Evolutionary conservation across 1,140 invertebrate genomes (phyloP), one percentile per base, ranked within the genome.

Genomic region (Ganaspis sp.): DNA sequence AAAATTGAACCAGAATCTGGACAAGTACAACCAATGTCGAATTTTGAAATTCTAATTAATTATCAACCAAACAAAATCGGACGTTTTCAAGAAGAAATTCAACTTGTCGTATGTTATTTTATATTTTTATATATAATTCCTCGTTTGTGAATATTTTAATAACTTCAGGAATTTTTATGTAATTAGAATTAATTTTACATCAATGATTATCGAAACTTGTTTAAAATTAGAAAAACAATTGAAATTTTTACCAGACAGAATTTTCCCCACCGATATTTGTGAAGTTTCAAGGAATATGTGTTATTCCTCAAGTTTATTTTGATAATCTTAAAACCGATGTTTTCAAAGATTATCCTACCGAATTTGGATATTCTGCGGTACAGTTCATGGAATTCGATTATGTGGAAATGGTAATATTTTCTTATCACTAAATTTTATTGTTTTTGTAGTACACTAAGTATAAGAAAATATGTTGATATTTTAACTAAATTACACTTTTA

Each of bases 221-320:
- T 45, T 4, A 45, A 15, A 45, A 4, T 15, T 15, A 15, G 15
- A 45, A 9, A 12, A 9, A 38, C 9, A 21, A n/a, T 70, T 15
- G 15, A 21, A 17, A 42, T 0, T 1, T 23, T 64, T 42, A 64
- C 40, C 23, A 86, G 85, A 77, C 92, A 0, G 85, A 77, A n/a
- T 81, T 87, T 76, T 70, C 86, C 19, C 79, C 87, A 37, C 86
- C 88, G 1, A 58, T 87, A 11, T 79, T 69, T 0, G 80, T 92
- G 34, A 75, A 73, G 5, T 83, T 91, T 5, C 75, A 81, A 71
- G 91, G 91, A 9, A 83, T 84, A 37, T 89, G 84, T 3, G 82
- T 87, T 8, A 84, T 88, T 23, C 85, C 90, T 5, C 92, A 92
- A 83, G 73, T 91, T 71, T 89, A 85, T 78, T 77, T 87, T 0